Conservation (phyloP, 1,140 invertebrate genomes). For the Drosophila quadrilineata region DNA sequence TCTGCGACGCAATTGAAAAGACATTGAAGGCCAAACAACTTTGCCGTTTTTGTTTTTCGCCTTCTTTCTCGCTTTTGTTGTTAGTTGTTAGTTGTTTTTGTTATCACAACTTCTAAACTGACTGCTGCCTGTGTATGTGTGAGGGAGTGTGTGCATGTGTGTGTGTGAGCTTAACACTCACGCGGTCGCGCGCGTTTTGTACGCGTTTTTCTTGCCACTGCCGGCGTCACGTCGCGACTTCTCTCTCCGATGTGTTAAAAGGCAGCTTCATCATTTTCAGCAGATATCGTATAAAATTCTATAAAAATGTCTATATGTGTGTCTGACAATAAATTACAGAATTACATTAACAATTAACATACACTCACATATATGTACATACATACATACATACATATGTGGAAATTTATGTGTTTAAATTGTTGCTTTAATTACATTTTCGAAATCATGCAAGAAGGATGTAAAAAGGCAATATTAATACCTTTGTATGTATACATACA, state of each 20-base stretch:
- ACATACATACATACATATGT: neutral
- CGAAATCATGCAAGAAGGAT: constrained; percentile 46
- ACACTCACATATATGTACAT: neutral
- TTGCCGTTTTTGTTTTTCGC: constrained; percentile 58
- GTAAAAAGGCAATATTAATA: constrained; percentile 27
- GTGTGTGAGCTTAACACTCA: no score
- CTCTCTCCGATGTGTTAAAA: no score
- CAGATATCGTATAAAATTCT: no score
- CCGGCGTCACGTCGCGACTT: constrained; percentile 50
- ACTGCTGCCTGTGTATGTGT: constrained; percentile 12
- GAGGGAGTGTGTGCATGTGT: no score
- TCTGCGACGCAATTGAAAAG: constrained; percentile 78
- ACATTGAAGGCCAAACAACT: constrained; percentile 78
- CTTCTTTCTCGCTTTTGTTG: constrained; percentile 31
- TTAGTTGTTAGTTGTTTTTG: constrained; percentile 34
- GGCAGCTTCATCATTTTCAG: no score
- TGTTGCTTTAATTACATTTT: no score
- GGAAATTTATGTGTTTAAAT: neutral
- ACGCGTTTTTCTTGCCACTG: constrained; percentile 11
- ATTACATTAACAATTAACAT: no score
- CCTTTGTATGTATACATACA: neutral
- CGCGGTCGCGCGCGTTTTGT: constrained; percentile 11
- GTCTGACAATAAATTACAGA: no score
- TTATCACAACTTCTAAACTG: constrained; percentile 58
- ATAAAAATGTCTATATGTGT: no score